These are phyloP conservation scores for Echinometra lucunter DNA, from an alignment of 53 echinoderm and acorn worm genomes.

Conservation along the genomic window DNA sequence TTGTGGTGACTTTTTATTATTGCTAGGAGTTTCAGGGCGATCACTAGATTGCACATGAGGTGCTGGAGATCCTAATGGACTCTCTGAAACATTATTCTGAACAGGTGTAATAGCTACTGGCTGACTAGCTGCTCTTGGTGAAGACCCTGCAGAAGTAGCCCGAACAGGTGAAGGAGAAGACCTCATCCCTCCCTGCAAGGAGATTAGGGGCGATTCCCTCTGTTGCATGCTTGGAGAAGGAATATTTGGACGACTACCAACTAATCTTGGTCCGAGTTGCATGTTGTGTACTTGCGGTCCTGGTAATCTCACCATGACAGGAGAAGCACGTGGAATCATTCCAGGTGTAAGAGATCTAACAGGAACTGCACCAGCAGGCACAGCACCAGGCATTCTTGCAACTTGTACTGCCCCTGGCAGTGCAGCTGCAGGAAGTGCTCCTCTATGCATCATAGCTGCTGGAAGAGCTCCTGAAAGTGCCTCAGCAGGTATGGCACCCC, in stretches of 20 bases:
- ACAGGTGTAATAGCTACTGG: too few relatives aligned
- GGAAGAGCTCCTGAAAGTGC: slow-evolving; percentile 55
- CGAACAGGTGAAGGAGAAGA: slow-evolving; percentile 4
- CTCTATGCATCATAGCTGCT: slow-evolving; percentile 33
- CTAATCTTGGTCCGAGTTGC: slow-evolving; percentile 19
- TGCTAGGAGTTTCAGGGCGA: slow-evolving; percentile 33
- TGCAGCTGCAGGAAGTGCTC: slow-evolving; percentile 19
- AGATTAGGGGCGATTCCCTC: slow-evolving; percentile 17
- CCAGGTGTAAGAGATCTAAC: slow-evolving; percentile 20
- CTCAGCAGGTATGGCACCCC: slow-evolving; percentile 44
- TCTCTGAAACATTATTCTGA: slow-evolving; percentile 27
- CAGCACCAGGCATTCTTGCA: slow-evolving; percentile 44
- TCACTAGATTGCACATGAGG: neutral
- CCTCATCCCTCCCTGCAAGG: neutral
- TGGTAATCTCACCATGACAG: slow-evolving; percentile 24
- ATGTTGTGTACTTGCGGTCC: slow-evolving; percentile 8
- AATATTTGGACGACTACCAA: neutral
- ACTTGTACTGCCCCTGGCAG: slow-evolving; percentile 39
- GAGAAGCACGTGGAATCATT: slow-evolving; percentile 6
- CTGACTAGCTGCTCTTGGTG: neutral
- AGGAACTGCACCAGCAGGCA: slow-evolving; percentile 35
- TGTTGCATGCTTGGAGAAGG: slow-evolving; percentile 6
- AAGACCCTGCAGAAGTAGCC: neutral
- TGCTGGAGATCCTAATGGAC: neutral
- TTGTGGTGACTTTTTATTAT: slow-evolving; percentile 26